Percentiles rank a stretch among this genome's conserved stretches.
Conservation (phyloP, 2,113 vertebrate genomes). For the Carassius gibelio region DNA sequence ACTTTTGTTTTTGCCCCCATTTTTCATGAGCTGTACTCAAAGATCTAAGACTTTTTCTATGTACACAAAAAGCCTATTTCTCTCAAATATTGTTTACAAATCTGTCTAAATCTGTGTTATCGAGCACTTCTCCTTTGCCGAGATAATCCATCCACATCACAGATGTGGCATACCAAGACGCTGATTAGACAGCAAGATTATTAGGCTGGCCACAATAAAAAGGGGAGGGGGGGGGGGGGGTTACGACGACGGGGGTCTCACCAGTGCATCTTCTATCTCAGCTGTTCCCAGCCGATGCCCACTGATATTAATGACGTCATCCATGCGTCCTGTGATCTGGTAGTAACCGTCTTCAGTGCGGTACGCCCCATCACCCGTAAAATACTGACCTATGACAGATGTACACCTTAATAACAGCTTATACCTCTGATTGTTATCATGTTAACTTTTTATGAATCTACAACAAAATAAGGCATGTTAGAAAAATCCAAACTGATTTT, state of each 20-base stretch:
- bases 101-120: too few species aligned
- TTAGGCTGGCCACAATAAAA: too few species aligned
- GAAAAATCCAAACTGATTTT: not conserved
- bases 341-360: constrained; percentile 84
- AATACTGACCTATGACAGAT: constrained; percentile 81
- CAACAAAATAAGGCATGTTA: not conserved
- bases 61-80: too few species aligned
- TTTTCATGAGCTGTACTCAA: too few species aligned
- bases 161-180: too few species aligned
- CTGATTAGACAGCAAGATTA: too few species aligned
- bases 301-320: constrained; percentile 90
- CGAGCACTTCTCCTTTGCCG: too few species aligned
- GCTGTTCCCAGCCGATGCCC: constrained; percentile 90
- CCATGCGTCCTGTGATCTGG: constrained; percentile 90
- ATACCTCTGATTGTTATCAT: not conserved
- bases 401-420: not conserved
- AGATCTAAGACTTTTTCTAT: too few species aligned
- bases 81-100: too few species aligned
- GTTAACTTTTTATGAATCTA: not conserved
- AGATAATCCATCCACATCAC: too few species aligned
- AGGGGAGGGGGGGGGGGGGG: too few species aligned
- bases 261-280: constrained; percentile 92
- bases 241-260: constrained; percentile 54
- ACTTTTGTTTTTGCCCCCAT: too few species aligned
- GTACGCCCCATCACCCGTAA: constrained; percentile 86